phyloP scores from a whole-genome alignment of 2,797 vertebrate species.

The Cryptoblepharus egeriae region DNA sequence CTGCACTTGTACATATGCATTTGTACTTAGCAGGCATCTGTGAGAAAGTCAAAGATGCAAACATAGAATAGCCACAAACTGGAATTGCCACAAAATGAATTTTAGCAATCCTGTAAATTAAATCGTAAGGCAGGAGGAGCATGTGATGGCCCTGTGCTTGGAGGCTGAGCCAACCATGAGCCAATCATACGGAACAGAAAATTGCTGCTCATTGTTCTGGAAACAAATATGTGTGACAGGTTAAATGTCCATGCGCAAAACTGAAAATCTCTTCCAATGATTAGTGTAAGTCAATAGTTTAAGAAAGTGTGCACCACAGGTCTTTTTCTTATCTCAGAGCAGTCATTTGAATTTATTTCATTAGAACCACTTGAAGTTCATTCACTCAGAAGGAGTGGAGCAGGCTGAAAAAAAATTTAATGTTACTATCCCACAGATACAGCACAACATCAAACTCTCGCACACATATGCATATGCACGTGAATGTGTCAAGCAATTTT shows the following conservation, averaged over 20 bases:
- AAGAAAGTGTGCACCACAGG: conserved; percentile 71
- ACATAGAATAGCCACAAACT: not conserved
- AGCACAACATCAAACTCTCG: conserved; percentile 44
- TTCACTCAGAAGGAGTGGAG: conserved; percentile 59
- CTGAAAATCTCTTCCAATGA: conserved; percentile 63
- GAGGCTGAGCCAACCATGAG: not conserved
- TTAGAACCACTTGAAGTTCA: conserved; percentile 67
- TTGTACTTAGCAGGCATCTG: no score
- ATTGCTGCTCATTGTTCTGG: not conserved
- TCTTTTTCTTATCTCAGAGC: conserved; percentile 67
- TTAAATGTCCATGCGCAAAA: conserved; percentile 59
- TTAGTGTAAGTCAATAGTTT: conserved; percentile 65
- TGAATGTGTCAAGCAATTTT: conserved; percentile 55
- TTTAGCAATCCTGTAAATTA: not conserved
- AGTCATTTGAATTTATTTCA: conserved; percentile 76
- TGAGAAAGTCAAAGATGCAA: not conserved
- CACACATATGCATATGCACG: conserved; percentile 65
- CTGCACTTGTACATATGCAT: no score
- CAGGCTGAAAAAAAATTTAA: conserved; percentile 66
- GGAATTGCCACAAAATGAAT: not conserved
- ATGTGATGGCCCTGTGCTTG: no score
- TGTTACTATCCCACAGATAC: conserved; percentile 62
- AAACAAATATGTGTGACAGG: conserved; percentile 31
- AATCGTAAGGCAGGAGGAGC: not conserved
- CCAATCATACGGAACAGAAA: not conserved